Conservation (phyloP, 2,797 vertebrate species). For the Pachyuromys duprasi region DNA sequence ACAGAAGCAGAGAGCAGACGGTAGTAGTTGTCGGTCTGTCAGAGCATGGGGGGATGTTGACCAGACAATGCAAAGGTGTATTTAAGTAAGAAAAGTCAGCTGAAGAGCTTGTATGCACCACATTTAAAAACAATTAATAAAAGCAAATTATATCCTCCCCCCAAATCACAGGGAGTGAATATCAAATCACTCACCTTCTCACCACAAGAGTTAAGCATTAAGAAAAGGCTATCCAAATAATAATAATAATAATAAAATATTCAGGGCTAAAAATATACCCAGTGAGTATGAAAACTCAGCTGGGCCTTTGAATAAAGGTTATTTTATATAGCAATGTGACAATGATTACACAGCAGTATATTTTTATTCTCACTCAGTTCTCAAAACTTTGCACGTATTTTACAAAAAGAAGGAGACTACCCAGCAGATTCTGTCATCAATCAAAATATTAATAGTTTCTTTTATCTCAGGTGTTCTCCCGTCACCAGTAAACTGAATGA, state of each 20-base stretch:
- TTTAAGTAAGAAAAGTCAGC: neutral
- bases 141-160: neutral
- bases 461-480: neutral
- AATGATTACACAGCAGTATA: neutral
- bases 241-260: constrained; percentile 32
- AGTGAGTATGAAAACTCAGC: neutral
- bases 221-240: neutral
- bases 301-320: neutral
- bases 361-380: constrained; percentile 27
- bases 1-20: neutral
- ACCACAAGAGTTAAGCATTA: neutral
- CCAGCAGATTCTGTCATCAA: constrained; percentile 13
- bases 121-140: neutral
- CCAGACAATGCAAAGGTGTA: neutral
- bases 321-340: neutral
- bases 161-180: neutral
- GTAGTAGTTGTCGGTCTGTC: neutral
- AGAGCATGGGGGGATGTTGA: neutral
- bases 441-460: neutral
- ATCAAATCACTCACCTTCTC: neutral
- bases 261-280: constrained; percentile 7
- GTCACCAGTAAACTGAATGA: neutral
- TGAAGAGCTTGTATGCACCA: neutral
- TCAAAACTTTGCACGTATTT: constrained; percentile 1
- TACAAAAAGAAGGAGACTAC: constrained; percentile 24